Evolutionary conservation across 2,888 invertebrate genomes (phyloP).

Genomic region (Catocala fraxini): DNA sequence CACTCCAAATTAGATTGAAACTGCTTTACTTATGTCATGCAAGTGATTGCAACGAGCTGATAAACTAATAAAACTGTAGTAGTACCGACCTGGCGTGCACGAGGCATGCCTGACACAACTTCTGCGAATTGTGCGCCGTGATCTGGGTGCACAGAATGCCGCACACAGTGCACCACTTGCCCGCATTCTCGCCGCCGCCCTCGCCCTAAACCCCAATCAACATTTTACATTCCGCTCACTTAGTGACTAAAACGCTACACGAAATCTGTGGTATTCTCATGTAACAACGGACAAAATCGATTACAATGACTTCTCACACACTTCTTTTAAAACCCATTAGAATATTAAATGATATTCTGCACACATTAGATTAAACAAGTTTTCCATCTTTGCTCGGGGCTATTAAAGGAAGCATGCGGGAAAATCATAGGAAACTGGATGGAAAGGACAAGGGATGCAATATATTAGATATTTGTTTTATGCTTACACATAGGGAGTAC

Average conservation of each 20-base stretch:
- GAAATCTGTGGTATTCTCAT: conserved; percentile 40
- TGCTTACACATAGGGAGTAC: conserved; percentile 36
- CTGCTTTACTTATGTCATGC: conserved; percentile 58
- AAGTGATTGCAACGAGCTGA: conserved; percentile 53
- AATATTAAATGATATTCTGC: conserved; percentile 83
- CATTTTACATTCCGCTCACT: conserved; percentile 74
- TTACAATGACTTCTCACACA: conserved; percentile 76
- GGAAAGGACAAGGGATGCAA: conserved; percentile 34
- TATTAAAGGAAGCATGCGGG: conserved; percentile 88
- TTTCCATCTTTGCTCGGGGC: conserved; percentile 70
- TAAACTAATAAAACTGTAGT: conserved; percentile 51
- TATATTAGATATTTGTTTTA: conserved; percentile 31
- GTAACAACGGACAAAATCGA: conserved; percentile 57
- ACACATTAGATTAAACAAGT: conserved; percentile 79
- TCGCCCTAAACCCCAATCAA: conserved; percentile 85
- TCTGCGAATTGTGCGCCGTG: conserved; percentile 85
- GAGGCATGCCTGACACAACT: conserved; percentile 87
- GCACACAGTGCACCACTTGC: conserved; percentile 85
- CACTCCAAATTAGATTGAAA: conserved; percentile 53
- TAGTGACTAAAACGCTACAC: conserved; percentile 50
- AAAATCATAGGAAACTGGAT: conserved; percentile 58
- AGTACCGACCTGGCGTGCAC: conserved; percentile 88
- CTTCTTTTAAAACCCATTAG: conserved; percentile 86
- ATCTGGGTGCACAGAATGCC: conserved; percentile 85
- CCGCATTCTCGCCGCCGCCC: conserved; percentile 77